A percentile compares a stretch with the other conserved stretches of the same genome.
phyloP scores from a whole-genome alignment of 2,113 vertebrate genomes.

The Perca fluviatilis region DNA sequence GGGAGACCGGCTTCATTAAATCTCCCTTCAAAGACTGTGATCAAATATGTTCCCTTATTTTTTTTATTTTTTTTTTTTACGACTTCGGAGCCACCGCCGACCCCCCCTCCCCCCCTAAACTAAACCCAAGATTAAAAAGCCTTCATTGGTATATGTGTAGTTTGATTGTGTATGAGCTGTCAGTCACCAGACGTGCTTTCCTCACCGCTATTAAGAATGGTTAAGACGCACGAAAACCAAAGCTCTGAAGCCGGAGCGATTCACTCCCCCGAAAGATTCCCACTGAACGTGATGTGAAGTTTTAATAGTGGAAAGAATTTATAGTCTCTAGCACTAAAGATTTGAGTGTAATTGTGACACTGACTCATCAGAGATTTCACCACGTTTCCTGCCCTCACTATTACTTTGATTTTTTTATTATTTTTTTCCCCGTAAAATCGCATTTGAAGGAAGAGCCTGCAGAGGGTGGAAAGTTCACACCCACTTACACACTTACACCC shows the following conservation, averaged over 20 bases:
- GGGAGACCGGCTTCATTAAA: conserved; percentile 19
- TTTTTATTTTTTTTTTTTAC: conserved; percentile 11
- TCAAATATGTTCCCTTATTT: conserved; percentile 11
- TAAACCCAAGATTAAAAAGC: conserved; percentile 30
- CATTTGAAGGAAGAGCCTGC: conserved; percentile 7
- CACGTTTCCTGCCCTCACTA: conserved; percentile 1
- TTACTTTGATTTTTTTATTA: too few species aligned
- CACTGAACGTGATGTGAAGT: neutral
- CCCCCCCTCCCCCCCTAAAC: neutral
- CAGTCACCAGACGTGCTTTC: conserved; percentile 63
- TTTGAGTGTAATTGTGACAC: conserved; percentile 10
- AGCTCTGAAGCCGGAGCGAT: conserved; percentile 26
- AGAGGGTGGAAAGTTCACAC: conserved; percentile 1
- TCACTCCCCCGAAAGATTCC: neutral
- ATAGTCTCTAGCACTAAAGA: neutral
- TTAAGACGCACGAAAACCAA: conserved; percentile 3
- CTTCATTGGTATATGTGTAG: conserved; percentile 56
- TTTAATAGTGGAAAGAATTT: conserved; percentile 1
- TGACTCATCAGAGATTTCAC: neutral
- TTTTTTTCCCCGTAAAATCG: neutral
- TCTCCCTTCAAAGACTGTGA: conserved; percentile 44
- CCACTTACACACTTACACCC: conserved; percentile 23
- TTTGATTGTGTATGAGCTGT: conserved; percentile 59
- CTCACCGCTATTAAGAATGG: conserved; percentile 46
- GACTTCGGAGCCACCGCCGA: neutral